Base-by-base conservation (phyloP, 2,888 invertebrate genomes). In the Caenorhabditis macrosperma region DNA sequence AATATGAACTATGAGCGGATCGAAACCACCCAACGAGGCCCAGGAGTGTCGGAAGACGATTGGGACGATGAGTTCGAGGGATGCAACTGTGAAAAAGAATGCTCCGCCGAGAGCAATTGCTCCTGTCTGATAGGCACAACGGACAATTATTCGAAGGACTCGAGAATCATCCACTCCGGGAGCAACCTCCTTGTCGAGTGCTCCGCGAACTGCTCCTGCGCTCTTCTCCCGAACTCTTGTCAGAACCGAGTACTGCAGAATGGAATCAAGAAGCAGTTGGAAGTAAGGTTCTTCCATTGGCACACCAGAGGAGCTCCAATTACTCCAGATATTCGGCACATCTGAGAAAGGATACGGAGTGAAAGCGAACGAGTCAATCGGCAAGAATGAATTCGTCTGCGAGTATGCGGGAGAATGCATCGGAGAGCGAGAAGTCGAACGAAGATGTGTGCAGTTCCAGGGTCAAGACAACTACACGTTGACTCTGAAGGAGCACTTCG, bases 351-450 rank as follows among this genome's bases (percentile, higher is more conserved):
- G 88, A 1, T 50, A 54, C 50, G 86, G 86, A 2, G 68, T 86
- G 10, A 59, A 64, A 24, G 71, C 86, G 0, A n/a, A 20, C 1
- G 86, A 88, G 35, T 9, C 48, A 5, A 86, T 89, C 5, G n/a
- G 41, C 22, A 3, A 57, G 7, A 82, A 82, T 1, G 76, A 80
- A 35, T 88, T 88, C 61, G 83, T 89, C 17, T 84, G 85, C 46
- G 88, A 89, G 44, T 84, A 82, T 52, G 81, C 79, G 10, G 81
- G 82, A 9, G 84, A 88, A 63, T 59, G 82, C n/a, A 82, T 88
- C 35, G 82, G 85, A 22, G 75, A 74, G 26, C 77, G 87, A 20
- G 88, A 88, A 55, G 87, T 85, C n/a, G 54, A 59, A 17, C 50
- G 61, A 46, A 71, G 88, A 28, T 41, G 57, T 15, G 20, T 41